Evolutionary conservation across 2,113 vertebrate species (phyloP), one percentile per base, ranked within the genome.

Genomic region (Poeciliopsis prolifica): DNA sequence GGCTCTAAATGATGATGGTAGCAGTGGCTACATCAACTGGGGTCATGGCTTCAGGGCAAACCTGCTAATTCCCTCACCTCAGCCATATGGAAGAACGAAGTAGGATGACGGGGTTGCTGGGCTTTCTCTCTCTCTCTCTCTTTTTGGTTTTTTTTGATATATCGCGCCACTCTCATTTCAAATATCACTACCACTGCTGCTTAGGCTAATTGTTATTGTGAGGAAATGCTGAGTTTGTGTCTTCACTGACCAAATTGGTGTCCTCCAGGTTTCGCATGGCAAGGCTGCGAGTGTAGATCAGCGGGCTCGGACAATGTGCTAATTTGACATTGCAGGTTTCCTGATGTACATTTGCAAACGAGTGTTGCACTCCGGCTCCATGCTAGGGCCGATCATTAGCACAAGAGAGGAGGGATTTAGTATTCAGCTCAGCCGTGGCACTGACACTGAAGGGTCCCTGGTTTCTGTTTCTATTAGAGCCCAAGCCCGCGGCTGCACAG

Each of bases 341-440:
- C 73, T 77, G 80, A 78, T 86, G 78, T 87, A 74, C 85, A 87
- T 90, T 90, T 89, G 89, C 86, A 79, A 83, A 87, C 68, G 72
- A 81, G 71, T 78, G 88, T 75, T 87, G 81, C 63, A 71, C 76
- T 84, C 79, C 48, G 76, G 79, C 82, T 78, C 85, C 79, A 88
- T 82, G 89, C 92, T 88, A 71, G 76, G 80, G 88, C 89, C 88
- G 80, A 91, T 90, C 85, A 92, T 92, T 93, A 93, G 81, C 85
- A 79, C 75, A 37, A 82, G 86, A 82, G 81, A 67, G 74, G 82
- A 67, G 74, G 82, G 83, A 75, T 87, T 92, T 86, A 78, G 84
- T 87, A 90, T 88, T 88, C 92, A 35, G 70, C 84, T 84, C 88
- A 81, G 85, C 79, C 0, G 74, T 75, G 68, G 69, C 79, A 1